phyloP scores from a whole-genome alignment of 2,888 invertebrate species.

The Busseola fusca region DNA sequence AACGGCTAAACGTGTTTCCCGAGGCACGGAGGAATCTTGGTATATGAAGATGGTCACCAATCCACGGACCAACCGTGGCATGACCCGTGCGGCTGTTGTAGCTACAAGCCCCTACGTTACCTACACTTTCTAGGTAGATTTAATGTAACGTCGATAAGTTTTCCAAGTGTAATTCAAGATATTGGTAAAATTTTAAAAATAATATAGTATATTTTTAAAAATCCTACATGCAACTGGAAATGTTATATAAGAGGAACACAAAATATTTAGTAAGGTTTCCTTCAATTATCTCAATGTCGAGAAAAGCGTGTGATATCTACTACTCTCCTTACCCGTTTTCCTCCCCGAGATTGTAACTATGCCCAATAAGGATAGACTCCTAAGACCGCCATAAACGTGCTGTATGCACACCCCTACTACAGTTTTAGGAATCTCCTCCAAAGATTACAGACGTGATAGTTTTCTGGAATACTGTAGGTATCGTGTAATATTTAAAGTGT shows the following conservation, averaged over 20 bases:
- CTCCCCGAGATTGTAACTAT: constrained; percentile 42
- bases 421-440: constrained; percentile 35
- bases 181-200: not conserved
- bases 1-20: too few relatives aligned
- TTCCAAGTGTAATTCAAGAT: not conserved
- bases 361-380: constrained; percentile 46
- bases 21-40: too few relatives aligned
- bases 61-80: too few relatives aligned
- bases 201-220: not conserved
- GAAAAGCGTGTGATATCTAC: constrained; percentile 9
- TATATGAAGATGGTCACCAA: too few relatives aligned
- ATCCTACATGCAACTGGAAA: not conserved
- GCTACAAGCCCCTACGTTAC: not conserved
- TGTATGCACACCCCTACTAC: constrained; percentile 27
- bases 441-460: constrained; percentile 36
- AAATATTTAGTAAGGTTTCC: not conserved
- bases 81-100: too few relatives aligned
- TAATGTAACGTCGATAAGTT: not conserved
- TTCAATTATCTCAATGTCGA: not conserved
- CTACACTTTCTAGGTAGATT: not conserved
- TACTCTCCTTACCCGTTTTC: constrained; percentile 4
- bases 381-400: constrained; percentile 48
- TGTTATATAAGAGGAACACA: not conserved
- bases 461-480: constrained; percentile 21
- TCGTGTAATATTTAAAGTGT: constrained; percentile 33